phyloP scores from a whole-genome alignment of 1,140 invertebrate species.

The Cotesia typhae region DNA sequence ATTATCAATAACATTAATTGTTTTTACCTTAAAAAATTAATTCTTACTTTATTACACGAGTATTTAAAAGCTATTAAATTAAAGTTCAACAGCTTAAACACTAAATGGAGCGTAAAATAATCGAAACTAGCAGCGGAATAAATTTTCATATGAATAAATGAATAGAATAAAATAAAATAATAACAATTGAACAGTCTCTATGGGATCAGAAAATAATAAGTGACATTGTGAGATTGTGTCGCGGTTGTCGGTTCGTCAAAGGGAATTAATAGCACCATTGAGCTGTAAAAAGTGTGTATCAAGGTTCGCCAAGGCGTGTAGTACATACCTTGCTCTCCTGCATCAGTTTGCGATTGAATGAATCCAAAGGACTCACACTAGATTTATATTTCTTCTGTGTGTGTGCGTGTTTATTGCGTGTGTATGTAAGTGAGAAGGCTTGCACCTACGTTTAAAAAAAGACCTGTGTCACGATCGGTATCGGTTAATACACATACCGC shows the following conservation, averaged over 20 bases:
- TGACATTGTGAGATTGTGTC: conserved; percentile 17
- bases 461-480: conserved; percentile 19
- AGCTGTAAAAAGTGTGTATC: conserved; percentile 59
- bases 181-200: conserved; percentile 17
- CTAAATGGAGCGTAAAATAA: no score
- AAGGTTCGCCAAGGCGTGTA: conserved; percentile 38
- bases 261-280: conserved; percentile 54
- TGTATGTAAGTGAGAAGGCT: conserved; percentile 35
- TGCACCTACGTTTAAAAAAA: conserved; percentile 21
- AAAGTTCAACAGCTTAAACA: not conserved
- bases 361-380: conserved; percentile 13
- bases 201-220: conserved; percentile 13
- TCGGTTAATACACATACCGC: conserved; percentile 26
- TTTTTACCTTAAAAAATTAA: no score
- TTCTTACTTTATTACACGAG: not conserved
- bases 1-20: not conserved
- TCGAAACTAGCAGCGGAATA: not conserved
- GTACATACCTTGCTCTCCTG: conserved; percentile 6
- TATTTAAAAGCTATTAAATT: no score
- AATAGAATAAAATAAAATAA: conserved; percentile 18
- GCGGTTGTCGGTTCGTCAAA: conserved; percentile 55
- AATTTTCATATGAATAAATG: conserved; percentile 5
- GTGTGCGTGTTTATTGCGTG: conserved; percentile 23
- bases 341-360: conserved; percentile 21
- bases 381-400: no score